A percentile compares a stretch with the other conserved stretches of the same genome.
Conservation (phyloP, 2,888 invertebrate genomes). For the Galerucella pusilla region DNA sequence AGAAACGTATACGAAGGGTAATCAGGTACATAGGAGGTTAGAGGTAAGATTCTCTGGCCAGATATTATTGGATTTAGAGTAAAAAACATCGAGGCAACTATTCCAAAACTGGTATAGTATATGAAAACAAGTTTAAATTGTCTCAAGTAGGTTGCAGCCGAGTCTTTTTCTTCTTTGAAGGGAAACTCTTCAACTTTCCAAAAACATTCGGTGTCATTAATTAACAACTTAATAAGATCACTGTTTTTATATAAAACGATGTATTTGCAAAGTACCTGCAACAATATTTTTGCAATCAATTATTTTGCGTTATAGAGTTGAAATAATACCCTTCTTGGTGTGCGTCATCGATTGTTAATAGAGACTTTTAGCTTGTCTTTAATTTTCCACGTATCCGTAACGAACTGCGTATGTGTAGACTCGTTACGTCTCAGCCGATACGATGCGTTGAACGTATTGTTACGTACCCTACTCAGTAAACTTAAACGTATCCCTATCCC, state of each 20-base stretch:
- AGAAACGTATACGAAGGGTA: neutral
- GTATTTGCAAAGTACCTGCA: neutral
- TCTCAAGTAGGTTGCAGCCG: neutral
- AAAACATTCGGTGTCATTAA: slow-evolving; percentile 3
- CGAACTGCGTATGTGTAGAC: too few relatives aligned
- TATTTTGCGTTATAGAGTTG: too few relatives aligned
- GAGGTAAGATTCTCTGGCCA: slow-evolving; percentile 1
- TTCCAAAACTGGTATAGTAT: neutral
- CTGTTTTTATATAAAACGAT: slow-evolving; percentile 4
- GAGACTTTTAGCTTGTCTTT: too few relatives aligned
- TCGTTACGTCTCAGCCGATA: too few relatives aligned
- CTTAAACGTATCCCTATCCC: too few relatives aligned
- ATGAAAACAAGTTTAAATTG: neutral
- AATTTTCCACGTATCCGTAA: too few relatives aligned
- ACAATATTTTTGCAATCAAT: neutral
- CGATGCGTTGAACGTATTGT: too few relatives aligned
- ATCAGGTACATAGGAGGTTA: slow-evolving; percentile 20
- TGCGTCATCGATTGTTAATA: too few relatives aligned
- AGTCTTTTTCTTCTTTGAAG: neutral
- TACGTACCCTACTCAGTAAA: too few relatives aligned
- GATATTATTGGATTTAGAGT: neutral
- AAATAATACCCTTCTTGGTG: too few relatives aligned
- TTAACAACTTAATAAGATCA: neutral
- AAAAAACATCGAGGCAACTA: neutral
- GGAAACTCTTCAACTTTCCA: slow-evolving; percentile 1